phyloP scores from a whole-genome alignment of 2,888 invertebrate genomes.

The Lepidocyrtoides sp. region DNA sequence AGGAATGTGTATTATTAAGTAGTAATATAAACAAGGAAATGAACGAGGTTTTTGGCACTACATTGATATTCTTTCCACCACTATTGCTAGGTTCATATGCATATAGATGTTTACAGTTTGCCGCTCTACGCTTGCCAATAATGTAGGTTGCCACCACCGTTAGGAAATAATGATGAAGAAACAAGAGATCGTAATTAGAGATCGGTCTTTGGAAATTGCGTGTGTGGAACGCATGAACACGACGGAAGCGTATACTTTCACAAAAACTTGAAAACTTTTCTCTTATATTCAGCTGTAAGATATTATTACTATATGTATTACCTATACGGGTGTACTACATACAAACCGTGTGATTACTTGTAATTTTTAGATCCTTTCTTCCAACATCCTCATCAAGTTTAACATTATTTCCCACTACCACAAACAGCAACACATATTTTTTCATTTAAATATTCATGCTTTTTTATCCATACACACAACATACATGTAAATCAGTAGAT shows the following conservation, averaged over 20 bases:
- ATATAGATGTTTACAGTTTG: neutral
- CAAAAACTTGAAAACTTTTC: neutral
- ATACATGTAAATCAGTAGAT: no score
- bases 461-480: neutral
- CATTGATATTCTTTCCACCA: conserved; percentile 23
- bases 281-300: no score
- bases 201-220: conserved; percentile 49
- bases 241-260: neutral
- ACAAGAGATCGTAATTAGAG: conserved; percentile 72
- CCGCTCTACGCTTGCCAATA: conserved; percentile 13
- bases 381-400: neutral
- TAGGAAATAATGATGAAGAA: conserved; percentile 50
- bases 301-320: neutral
- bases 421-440: conserved; percentile 22
- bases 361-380: conserved; percentile 18
- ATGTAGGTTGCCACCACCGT: neutral
- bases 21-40: conserved; percentile 23
- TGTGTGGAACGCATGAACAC: conserved; percentile 53
- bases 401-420: neutral
- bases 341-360: neutral
- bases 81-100: neutral
- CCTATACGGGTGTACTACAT: neutral
- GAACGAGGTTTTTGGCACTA: conserved; percentile 12
- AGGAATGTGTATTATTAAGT: no score
- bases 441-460: conserved; percentile 30